These are phyloP conservation scores for Myotis davidii DNA, from an alignment of 2,113 vertebrate genomes.

Conservation along the genomic window DNA sequence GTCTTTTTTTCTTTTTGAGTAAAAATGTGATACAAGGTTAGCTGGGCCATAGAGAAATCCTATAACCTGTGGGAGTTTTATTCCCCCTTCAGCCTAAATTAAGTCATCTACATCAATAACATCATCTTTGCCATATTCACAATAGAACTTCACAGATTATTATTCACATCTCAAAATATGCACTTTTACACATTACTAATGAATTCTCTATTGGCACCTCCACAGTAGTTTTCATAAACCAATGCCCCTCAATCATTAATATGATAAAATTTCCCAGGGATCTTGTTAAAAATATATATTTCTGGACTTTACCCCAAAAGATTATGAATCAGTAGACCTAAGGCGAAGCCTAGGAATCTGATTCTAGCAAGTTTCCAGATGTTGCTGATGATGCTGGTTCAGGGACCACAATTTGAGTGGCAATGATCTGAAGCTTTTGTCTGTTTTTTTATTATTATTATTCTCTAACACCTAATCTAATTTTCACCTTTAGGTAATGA, in stretches of 20 bases:
- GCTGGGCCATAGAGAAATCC: not conserved
- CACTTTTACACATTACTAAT: not conserved
- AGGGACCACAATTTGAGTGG: not conserved
- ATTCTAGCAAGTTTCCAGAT: not conserved
- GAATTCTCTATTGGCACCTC: not conserved
- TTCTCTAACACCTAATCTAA: not conserved
- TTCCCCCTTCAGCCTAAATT: not conserved
- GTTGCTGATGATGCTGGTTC: not conserved
- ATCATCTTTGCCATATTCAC: not conserved
- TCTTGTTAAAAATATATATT: not conserved
- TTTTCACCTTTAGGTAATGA: not conserved
- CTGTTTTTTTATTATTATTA: not conserved
- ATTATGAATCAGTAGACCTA: not conserved
- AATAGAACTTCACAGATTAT: not conserved
- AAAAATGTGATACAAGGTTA: not conserved
- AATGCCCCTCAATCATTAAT: not conserved
- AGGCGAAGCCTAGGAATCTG: not conserved
- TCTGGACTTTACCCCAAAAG: not conserved
- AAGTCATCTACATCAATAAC: not conserved
- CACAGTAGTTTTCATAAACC: not conserved
- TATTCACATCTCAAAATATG: conserved; percentile 26
- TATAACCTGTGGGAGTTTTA: not conserved
- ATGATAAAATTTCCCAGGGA: not conserved
- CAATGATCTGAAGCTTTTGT: not conserved
- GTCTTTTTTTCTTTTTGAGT: not conserved